These are phyloP conservation scores for Scaptomyza pallida DNA, from an alignment of 1,140 invertebrate genomes.

Conservation along the genomic window DNA sequence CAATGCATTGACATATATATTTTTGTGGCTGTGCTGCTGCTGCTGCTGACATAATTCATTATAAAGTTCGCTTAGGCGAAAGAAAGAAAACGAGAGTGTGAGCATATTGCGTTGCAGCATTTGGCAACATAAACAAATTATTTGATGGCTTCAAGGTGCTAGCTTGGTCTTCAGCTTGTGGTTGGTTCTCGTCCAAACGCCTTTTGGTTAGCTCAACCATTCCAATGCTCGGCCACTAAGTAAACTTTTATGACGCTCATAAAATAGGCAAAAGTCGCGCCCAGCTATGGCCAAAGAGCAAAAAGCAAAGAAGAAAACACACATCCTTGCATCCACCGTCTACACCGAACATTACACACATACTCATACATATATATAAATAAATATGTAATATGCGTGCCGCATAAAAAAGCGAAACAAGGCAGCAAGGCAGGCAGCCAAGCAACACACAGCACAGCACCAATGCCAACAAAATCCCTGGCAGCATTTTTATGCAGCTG, in stretches of 20 bases:
- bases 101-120: slow-evolving; percentile 35
- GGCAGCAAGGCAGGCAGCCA: slow-evolving; percentile 17
- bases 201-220: slow-evolving; percentile 34
- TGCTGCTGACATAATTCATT: slow-evolving; percentile 8
- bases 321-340: background rate
- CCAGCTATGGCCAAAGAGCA: slow-evolving; percentile 19
- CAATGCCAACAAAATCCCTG: slow-evolving; percentile 47
- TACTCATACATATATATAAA: slow-evolving; percentile 17
- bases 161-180: slow-evolving; percentile 31
- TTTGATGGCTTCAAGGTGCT: slow-evolving; percentile 70
- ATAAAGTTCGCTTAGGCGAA: slow-evolving; percentile 21
- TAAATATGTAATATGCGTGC: slow-evolving; percentile 58
- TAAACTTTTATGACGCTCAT: slow-evolving; percentile 75
- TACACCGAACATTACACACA: slow-evolving; percentile 10
- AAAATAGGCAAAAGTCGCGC: slow-evolving; percentile 75
- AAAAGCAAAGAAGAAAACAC: background rate
- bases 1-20: background rate
- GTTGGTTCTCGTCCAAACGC: slow-evolving; percentile 5
- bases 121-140: slow-evolving; percentile 78
- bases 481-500: slow-evolving; percentile 74
- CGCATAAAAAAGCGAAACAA: slow-evolving; percentile 65
- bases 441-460: slow-evolving; percentile 13
- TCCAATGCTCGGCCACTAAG: slow-evolving; percentile 68
- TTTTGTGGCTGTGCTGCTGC: background rate
- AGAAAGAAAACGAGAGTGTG: background rate